Evolutionary conservation across 2,797 vertebrate genomes (phyloP).

Genomic region (Avahi laniger): DNA sequence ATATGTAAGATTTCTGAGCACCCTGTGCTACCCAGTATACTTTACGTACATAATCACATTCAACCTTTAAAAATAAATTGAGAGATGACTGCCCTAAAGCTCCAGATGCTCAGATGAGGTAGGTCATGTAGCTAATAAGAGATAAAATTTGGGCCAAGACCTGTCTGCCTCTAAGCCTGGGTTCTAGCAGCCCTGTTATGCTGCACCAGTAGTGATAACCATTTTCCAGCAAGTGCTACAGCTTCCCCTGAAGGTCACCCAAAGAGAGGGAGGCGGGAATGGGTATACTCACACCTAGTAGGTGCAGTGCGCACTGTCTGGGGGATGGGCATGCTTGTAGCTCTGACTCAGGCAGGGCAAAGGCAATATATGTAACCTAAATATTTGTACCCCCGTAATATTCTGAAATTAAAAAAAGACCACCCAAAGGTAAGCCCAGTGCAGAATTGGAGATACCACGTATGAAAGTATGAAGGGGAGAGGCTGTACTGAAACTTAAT

Average conservation of each 20-base stretch:
- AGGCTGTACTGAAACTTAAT: fast-evolving
- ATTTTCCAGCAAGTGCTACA: not conserved
- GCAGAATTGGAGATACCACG: not conserved
- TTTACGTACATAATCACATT: not conserved
- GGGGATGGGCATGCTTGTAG: no score
- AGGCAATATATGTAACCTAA: no score
- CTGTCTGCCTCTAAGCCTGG: not conserved
- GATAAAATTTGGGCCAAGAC: not conserved
- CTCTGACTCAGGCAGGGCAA: no score
- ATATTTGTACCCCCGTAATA: no score
- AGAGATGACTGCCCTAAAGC: no score
- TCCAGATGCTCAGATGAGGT: not conserved
- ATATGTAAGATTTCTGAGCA: not conserved
- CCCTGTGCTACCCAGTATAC: not conserved
- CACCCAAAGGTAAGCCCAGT: not conserved
- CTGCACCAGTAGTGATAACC: no score
- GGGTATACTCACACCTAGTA: no score
- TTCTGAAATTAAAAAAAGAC: not conserved
- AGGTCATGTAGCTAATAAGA: not conserved
- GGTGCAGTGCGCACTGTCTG: no score
- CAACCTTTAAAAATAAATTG: not conserved
- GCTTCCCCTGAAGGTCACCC: not conserved
- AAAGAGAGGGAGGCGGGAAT: no score
- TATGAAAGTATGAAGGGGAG: not conserved
- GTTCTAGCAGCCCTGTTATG: not conserved